Base-by-base conservation (phyloP, 2,113 vertebrate genomes). In the Chionis minor region DNA sequence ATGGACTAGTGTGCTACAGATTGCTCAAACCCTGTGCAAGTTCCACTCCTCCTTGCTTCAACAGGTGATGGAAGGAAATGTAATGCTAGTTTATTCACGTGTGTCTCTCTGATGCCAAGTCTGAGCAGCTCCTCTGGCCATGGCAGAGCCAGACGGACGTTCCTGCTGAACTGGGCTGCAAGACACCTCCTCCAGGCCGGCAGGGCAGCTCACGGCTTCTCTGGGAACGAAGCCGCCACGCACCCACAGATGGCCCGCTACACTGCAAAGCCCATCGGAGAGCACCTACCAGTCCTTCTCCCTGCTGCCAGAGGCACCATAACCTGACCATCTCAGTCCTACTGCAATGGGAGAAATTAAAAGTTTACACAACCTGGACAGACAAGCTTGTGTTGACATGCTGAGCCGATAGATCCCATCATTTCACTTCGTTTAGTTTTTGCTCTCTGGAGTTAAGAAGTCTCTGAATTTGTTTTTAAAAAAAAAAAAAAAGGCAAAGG, bases 31-130 rank as follows among this genome's bases (percentile, higher is more conserved):
- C 13, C 59, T 32, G 44, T 8, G 24, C 40, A 58, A 45, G 49
- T 38, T 79, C 24, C 56, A 27, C 65, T 35, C 71, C 62, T 62
- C 54, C 42, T 10, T 5, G 47, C 26, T 24, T 24, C n/a, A 66
- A 30, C 3, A 24, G 42, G 23, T 1, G 23, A 75, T 4, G 20
- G 81, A 65, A 56, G 30, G 40, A 82, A 61, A 30, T 0, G 8
- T 3, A 14, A 49, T 58, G 52, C 30, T 49, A 5, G 16, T 62
- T 49, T 40, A 35, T 13, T 70, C 42, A 21, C 0, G 0, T 15
- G 4, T 1, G 9, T 14, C 51, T 66, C 49, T 14, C 28, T 0
- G 0, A 12, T 16, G 33, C 16, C 20, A 14, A 2, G 0, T 9
- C 38, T 27, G 40, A 85, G 63, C 55, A 67, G 80, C 77, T 81